Evolutionary conservation across 2,113 vertebrate genomes (phyloP).

Genomic region (Nibea coibor): DNA sequence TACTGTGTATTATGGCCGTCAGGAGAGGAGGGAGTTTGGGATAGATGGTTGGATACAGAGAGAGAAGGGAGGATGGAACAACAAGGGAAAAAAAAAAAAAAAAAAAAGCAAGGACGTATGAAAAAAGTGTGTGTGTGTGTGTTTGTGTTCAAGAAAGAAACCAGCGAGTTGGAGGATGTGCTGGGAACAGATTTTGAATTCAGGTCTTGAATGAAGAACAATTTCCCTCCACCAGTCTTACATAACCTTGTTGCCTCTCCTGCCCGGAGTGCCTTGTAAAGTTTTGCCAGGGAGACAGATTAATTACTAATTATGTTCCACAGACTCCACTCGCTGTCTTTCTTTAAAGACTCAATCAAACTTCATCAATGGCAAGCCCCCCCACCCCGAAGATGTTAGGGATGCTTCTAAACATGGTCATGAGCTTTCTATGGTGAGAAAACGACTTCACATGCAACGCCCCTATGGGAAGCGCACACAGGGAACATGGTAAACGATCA

Average conservation of each 20-base stretch:
- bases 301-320: slow-evolving; percentile 36
- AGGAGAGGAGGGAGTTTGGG: slow-evolving; percentile 14
- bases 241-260: slow-evolving; percentile 40
- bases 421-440: slow-evolving; percentile 26
- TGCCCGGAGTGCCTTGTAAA: slow-evolving; percentile 43
- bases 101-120: neutral
- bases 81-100: neutral
- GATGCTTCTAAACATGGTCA: slow-evolving; percentile 24
- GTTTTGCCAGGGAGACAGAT: slow-evolving; percentile 46
- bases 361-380: slow-evolving; percentile 19
- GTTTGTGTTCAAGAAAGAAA: slow-evolving; percentile 8
- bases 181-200: slow-evolving; percentile 8
- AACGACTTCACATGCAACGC: neutral
- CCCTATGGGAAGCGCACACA: slow-evolving; percentile 32
- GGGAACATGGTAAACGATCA: slow-evolving; percentile 63
- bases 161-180: neutral
- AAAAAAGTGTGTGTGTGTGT: neutral
- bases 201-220: slow-evolving; percentile 16
- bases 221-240: slow-evolving; percentile 16
- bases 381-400: slow-evolving; percentile 5
- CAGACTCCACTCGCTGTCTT: slow-evolving; percentile 6
- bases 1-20: slow-evolving; percentile 50
- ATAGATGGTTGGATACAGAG: slow-evolving; percentile 18
- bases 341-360: slow-evolving; percentile 51
- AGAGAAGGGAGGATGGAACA: neutral